A percentile compares a stretch with the other conserved stretches of the same genome.
These are phyloP conservation scores for Leptinotarsa peninsularis DNA, from an alignment of 2,888 invertebrate species.

Conservation along the genomic window DNA sequence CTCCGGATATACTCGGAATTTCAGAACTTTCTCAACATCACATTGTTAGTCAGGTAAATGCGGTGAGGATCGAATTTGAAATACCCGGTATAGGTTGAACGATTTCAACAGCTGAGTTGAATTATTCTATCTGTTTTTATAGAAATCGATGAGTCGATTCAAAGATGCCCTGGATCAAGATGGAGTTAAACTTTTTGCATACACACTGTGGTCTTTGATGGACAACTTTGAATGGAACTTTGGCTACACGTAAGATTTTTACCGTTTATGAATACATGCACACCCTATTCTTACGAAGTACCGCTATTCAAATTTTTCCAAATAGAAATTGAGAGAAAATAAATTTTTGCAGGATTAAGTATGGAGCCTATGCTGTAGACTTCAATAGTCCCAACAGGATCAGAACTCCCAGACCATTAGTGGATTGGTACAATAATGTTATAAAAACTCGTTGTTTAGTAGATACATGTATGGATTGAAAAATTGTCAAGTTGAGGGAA, in stretches of 20 bases:
- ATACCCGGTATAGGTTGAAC: no score
- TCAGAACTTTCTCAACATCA: no score
- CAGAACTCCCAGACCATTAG: conserved; percentile 75
- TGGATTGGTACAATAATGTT: conserved; percentile 69
- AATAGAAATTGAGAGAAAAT: no score
- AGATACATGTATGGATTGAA: conserved; percentile 38
- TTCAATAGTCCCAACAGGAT: conserved; percentile 71
- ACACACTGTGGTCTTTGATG: conserved; percentile 31
- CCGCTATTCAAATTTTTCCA: no score
- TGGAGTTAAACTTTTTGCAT: conserved; percentile 31
- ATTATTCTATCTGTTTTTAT: neutral
- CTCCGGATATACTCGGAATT: no score
- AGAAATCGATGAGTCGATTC: conserved; percentile 30
- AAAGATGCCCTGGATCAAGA: conserved; percentile 32
- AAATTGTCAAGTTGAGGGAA: neutral
- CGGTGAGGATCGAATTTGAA: no score
- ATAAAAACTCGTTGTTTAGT: conserved; percentile 60
- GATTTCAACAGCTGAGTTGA: no score
- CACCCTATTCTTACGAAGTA: conserved; percentile 51
- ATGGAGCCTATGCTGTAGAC: conserved; percentile 78
- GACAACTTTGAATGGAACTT: conserved; percentile 27
- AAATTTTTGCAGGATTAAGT: conserved; percentile 68
- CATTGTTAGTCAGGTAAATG: no score
- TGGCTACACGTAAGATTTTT: conserved; percentile 60
- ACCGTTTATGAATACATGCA: neutral